phyloP scores from a whole-genome alignment of 1,140 invertebrate species.

The Mactra quadrangularis region DNA sequence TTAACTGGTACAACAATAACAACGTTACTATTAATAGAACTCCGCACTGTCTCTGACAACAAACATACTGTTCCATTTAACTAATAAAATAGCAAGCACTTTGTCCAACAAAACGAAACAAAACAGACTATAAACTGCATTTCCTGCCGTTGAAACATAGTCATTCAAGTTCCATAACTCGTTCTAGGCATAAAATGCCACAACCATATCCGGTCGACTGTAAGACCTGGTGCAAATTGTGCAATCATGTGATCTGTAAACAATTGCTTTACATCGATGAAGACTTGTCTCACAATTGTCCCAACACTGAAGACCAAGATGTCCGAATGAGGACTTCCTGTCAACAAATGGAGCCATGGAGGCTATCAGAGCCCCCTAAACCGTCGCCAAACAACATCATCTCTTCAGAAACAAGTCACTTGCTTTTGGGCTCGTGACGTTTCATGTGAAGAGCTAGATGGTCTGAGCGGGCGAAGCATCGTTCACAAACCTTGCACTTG shows the following conservation, averaged over 20 bases:
- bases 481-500: slow-evolving; percentile 89
- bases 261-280: not conserved
- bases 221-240: slow-evolving; percentile 10
- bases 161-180: not conserved
- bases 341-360: slow-evolving; percentile 28
- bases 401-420: slow-evolving; percentile 55
- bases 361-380: not conserved
- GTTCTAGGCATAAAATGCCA: not conserved
- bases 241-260: not conserved
- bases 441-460: slow-evolving; percentile 89
- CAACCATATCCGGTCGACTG: slow-evolving; percentile 1
- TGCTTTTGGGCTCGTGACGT: slow-evolving; percentile 84
- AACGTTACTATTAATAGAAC: slow-evolving; percentile 29
- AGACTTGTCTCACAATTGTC: slow-evolving; percentile 4
- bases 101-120: slow-evolving; percentile 7
- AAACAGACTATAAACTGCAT: too few relatives aligned
- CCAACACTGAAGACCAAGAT: not conserved
- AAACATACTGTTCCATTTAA: not conserved
- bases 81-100: slow-evolving; percentile 9
- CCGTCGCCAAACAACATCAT: not conserved
- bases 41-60: not conserved
- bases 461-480: slow-evolving; percentile 88
- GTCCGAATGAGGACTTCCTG: slow-evolving; percentile 6
- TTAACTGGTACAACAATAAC: slow-evolving; percentile 29
- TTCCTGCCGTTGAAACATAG: too few relatives aligned